Percentiles rank a stretch among this genome's conserved stretches.
Conservation (phyloP, 2,888 invertebrate species). For the Eupithecia inturbata region DNA sequence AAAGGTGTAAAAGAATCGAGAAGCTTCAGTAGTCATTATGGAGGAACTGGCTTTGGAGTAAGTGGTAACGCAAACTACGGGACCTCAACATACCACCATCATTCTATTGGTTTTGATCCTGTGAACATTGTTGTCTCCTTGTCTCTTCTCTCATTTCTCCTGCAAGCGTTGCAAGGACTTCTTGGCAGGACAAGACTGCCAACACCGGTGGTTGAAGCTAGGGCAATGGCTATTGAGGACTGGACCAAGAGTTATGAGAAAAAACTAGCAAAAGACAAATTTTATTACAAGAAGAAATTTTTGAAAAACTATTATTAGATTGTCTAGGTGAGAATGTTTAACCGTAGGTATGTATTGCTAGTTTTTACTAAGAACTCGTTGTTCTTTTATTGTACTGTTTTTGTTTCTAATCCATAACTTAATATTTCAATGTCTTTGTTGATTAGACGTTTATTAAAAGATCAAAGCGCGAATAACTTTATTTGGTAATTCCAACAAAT, state of each 20-base stretch:
- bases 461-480: neutral
- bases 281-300: constrained; percentile 64
- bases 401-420: neutral
- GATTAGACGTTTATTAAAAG: neutral
- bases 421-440: neutral
- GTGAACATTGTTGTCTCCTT: constrained; percentile 79
- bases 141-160: constrained; percentile 75
- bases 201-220: constrained; percentile 73
- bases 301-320: constrained; percentile 57
- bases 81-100: constrained; percentile 72
- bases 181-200: constrained; percentile 67
- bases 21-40: constrained; percentile 67
- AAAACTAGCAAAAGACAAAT: constrained; percentile 54
- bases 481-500: too few species aligned
- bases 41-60: constrained; percentile 65
- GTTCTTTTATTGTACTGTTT: neutral
- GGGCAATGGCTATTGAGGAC: constrained; percentile 56
- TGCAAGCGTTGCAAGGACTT: constrained; percentile 77
- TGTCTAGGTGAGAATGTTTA: neutral
- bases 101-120: constrained; percentile 81
- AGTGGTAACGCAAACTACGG: constrained; percentile 66
- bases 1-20: constrained; percentile 54
- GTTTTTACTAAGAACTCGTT: neutral
- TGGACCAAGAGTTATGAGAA: constrained; percentile 65
- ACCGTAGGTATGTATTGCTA: neutral